Conservation (phyloP, 2,888 invertebrate species). For the Andrena minutula region DNA sequence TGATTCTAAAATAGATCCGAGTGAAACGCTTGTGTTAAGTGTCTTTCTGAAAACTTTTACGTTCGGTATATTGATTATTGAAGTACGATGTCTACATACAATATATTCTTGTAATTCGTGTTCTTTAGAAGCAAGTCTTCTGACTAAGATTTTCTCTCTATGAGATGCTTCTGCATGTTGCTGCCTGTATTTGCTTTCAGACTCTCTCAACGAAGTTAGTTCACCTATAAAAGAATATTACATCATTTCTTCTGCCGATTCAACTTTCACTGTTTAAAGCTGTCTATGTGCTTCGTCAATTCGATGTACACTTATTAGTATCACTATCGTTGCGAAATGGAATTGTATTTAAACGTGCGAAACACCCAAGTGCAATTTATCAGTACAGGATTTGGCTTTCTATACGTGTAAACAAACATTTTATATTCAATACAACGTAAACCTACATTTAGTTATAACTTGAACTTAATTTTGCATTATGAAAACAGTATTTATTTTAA, state of each 20-base stretch:
- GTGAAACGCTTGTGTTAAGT: slow-evolving; percentile 18
- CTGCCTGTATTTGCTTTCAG: slow-evolving; percentile 92
- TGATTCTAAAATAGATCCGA: slow-evolving; percentile 89
- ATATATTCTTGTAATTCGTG: slow-evolving; percentile 98
- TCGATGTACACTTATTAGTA: slow-evolving; percentile 26
- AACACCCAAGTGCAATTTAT: not conserved
- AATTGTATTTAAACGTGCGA: not conserved
- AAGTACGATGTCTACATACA: slow-evolving; percentile 88
- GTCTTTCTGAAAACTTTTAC: not conserved
- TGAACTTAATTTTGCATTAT: not conserved
- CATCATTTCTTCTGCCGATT: slow-evolving; percentile 54
- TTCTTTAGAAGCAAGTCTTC: slow-evolving; percentile 97
- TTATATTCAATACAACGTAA: not conserved
- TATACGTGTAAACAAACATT: slow-evolving; percentile 2
- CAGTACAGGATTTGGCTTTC: not conserved
- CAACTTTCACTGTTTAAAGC: slow-evolving; percentile 34
- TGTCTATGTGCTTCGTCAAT: slow-evolving; percentile 61
- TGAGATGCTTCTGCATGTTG: slow-evolving; percentile 95
- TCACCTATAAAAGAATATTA: slow-evolving; percentile 87
- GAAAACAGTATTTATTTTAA: not conserved
- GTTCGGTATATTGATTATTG: not conserved
- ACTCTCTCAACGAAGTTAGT: slow-evolving; percentile 90
- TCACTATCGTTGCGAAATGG: not conserved
- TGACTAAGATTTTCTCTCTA: slow-evolving; percentile 96
- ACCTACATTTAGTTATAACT: too few relatives aligned